Evolutionary conservation across 2,888 invertebrate species (phyloP).

Genomic region (Griposia aprilina): DNA sequence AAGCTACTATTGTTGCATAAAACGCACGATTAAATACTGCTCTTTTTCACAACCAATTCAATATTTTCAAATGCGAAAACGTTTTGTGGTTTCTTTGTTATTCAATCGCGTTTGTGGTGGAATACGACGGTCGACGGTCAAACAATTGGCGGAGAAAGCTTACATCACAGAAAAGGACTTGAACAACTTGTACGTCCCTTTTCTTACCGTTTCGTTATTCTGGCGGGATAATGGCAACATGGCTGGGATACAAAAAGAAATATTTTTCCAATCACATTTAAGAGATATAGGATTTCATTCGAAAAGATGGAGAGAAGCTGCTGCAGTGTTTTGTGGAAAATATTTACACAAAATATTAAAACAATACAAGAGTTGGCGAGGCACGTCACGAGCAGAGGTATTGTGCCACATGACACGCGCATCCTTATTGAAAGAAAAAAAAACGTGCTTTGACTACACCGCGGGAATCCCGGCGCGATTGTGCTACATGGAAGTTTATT

Average conservation of each 20-base stretch:
- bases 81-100: slow-evolving; percentile 45
- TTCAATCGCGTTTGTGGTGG: slow-evolving; percentile 52
- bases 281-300: slow-evolving; percentile 27
- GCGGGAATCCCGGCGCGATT: slow-evolving; percentile 19
- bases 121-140: slow-evolving; percentile 49
- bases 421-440: slow-evolving; percentile 39
- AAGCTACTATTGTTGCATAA: not conserved
- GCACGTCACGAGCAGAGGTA: slow-evolving; percentile 42
- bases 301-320: slow-evolving; percentile 16
- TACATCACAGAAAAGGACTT: slow-evolving; percentile 58
- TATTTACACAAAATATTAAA: slow-evolving; percentile 36
- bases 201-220: slow-evolving; percentile 51
- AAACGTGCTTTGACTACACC: slow-evolving; percentile 47
- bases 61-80: slow-evolving; percentile 37
- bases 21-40: slow-evolving; percentile 23
- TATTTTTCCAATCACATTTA: slow-evolving; percentile 58
- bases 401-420: slow-evolving; percentile 29
- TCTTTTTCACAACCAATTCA: slow-evolving; percentile 38
- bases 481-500: slow-evolving; percentile 41
- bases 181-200: slow-evolving; percentile 59
- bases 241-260: slow-evolving; percentile 49
- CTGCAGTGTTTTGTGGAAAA: slow-evolving; percentile 30
- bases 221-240: slow-evolving; percentile 50
- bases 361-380: slow-evolving; percentile 33
- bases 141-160: slow-evolving; percentile 60